Conservation (phyloP, 2,888 invertebrate genomes). For the Crossocerus cetratus region DNA sequence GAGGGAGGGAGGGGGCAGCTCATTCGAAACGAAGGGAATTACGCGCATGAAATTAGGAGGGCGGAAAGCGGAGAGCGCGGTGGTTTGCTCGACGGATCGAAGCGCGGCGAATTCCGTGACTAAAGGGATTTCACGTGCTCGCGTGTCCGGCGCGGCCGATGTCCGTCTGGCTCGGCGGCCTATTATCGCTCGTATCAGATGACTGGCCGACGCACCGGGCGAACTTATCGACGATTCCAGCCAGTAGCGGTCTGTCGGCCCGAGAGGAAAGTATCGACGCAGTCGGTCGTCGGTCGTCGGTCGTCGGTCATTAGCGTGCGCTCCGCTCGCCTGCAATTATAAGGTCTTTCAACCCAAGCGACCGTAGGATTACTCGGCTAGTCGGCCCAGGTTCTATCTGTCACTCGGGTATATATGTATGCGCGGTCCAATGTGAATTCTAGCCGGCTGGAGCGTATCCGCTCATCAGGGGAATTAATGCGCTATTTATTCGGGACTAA, state of each 20-base stretch:
- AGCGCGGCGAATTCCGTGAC: conserved; percentile 52
- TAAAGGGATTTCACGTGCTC: conserved; percentile 50
- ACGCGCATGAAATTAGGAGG: conserved; percentile 53
- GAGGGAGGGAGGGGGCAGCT: conserved; percentile 39
- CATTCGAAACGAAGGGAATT: conserved; percentile 50
- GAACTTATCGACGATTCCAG: background rate
- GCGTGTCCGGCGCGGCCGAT: conserved; percentile 38
- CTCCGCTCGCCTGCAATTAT: background rate
- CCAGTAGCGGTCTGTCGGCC: background rate
- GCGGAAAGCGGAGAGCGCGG: conserved; percentile 12
- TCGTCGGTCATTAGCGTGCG: background rate
- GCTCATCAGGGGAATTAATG: background rate
- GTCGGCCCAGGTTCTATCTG: background rate
- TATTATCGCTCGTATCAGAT: conserved; percentile 56
- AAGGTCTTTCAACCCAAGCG: background rate
- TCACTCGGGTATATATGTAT: background rate
- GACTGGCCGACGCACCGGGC: background rate
- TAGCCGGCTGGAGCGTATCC: background rate
- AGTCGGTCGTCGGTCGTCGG: background rate
- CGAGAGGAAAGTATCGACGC: background rate
- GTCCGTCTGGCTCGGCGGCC: conserved; percentile 52
- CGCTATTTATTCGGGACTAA: too few relatives aligned
- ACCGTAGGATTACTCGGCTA: background rate
- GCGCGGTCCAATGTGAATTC: background rate
- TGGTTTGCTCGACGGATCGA: conserved; percentile 25